Conservation (phyloP, 1,140 invertebrate genomes). For the Goniozus legneri region DNA sequence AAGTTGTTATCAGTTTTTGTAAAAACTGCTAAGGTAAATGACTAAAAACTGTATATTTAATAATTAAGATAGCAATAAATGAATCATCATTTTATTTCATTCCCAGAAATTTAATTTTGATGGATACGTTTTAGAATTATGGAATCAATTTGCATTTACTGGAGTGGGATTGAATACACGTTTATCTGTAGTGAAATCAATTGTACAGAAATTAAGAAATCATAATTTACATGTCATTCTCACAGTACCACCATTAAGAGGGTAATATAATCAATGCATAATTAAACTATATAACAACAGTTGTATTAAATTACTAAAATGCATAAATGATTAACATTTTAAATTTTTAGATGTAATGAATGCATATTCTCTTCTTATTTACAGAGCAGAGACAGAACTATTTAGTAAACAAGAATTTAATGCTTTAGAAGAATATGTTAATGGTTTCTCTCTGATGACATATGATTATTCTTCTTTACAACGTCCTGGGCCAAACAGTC, state of each 20-base stretch:
- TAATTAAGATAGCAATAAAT: background rate
- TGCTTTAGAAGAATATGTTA: conserved; percentile 70
- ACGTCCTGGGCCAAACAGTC: conserved; percentile 85
- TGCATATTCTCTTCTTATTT: conserved; percentile 18
- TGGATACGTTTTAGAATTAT: conserved; percentile 85
- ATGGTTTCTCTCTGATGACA: conserved; percentile 90
- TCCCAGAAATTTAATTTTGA: conserved; percentile 67
- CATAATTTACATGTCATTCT: conserved; percentile 68
- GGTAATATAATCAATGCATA: conserved; percentile 45
- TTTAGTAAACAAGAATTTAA: conserved; percentile 78
- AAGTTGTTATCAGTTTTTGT: conserved; percentile 61
- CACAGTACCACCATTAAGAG: conserved; percentile 78
- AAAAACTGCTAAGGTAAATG: conserved; percentile 58
- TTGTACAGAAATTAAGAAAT: conserved; percentile 55
- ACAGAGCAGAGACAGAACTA: conserved; percentile 58
- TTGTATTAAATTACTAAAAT: conserved; percentile 6
- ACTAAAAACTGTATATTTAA: background rate
- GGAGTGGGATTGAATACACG: conserved; percentile 63
- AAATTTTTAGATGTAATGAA: conserved; percentile 4
- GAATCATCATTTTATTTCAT: conserved; percentile 1
- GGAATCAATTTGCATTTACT: conserved; percentile 72
- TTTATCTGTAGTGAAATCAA: conserved; percentile 60
- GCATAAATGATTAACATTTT: background rate
- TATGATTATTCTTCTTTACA: conserved; percentile 88
- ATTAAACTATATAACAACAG: background rate